Conservation (phyloP, 2,113 vertebrate species). For the Narcine bancroftii region DNA sequence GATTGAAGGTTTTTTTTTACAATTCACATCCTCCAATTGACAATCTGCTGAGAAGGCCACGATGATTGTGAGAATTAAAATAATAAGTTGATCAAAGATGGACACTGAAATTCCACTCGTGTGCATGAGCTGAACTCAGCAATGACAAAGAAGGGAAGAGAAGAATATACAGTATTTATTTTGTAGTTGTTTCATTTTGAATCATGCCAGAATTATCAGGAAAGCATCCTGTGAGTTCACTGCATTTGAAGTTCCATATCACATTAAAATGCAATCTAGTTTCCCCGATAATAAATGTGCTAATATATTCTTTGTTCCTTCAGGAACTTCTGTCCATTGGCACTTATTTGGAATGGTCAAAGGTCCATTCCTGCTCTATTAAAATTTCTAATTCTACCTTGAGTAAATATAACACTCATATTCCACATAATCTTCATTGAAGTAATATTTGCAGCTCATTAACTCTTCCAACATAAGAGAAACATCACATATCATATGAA, state of each 20-base stretch:
- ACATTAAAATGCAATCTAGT: background rate
- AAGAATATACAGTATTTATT: background rate
- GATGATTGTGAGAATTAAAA: background rate
- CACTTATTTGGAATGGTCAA: slow-evolving; percentile 4
- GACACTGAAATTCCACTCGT: background rate
- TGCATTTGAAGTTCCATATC: background rate
- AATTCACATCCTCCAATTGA: background rate
- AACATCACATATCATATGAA: background rate
- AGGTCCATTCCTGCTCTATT: background rate
- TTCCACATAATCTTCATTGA: background rate
- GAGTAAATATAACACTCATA: background rate
- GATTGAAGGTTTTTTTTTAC: background rate
- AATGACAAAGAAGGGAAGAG: background rate
- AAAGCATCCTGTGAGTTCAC: background rate
- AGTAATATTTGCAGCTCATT: background rate
- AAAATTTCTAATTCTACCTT: background rate
- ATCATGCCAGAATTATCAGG: background rate
- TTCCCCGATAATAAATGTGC: background rate
- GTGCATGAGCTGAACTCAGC: background rate
- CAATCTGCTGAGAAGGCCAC: background rate
- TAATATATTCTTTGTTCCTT: background rate
- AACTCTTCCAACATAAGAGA: background rate
- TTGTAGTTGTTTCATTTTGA: background rate
- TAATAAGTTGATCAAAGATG: background rate
- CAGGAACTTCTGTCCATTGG: background rate